A percentile compares a stretch with the other conserved stretches of the same genome.
phyloP scores from a whole-genome alignment of 2,797 vertebrate species.

The Nyctalus aviator region DNA sequence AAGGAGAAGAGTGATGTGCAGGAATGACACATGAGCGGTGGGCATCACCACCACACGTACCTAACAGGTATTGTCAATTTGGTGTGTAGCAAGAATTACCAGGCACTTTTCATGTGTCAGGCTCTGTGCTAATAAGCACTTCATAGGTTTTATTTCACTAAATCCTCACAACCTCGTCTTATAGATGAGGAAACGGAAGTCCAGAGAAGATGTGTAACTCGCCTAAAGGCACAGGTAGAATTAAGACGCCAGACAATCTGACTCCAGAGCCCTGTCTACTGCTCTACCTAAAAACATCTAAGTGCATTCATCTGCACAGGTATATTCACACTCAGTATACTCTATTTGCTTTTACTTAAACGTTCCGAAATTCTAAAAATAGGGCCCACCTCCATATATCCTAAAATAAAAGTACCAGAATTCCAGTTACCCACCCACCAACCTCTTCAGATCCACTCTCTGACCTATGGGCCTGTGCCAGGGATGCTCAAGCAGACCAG shows the following conservation, averaged over 20 bases:
- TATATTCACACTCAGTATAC: neutral
- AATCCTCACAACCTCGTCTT: neutral
- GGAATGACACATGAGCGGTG: neutral
- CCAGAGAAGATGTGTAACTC: neutral
- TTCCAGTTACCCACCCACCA: neutral
- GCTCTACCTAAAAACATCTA: neutral
- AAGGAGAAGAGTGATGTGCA: neutral
- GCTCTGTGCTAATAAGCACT: neutral
- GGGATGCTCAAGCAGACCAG: accelerated
- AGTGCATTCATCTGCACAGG: neutral
- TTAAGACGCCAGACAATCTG: neutral
- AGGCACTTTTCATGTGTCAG: too few relatives aligned
- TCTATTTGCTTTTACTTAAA: neutral
- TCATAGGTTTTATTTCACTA: neutral
- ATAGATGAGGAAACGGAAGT: neutral
- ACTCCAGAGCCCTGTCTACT: neutral
- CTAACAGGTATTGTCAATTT: neutral
- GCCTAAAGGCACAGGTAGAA: neutral
- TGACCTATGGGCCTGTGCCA: too few relatives aligned
- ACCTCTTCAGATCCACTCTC: neutral
- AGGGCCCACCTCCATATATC: neutral
- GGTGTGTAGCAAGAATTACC: neutral
- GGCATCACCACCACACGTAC: too few relatives aligned
- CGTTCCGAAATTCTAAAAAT: neutral
- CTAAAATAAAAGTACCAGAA: constrained; percentile 2